Evolutionary conservation across 2,113 vertebrate species (phyloP).

Genomic region (Ophthalmolycus amberensis): DNA sequence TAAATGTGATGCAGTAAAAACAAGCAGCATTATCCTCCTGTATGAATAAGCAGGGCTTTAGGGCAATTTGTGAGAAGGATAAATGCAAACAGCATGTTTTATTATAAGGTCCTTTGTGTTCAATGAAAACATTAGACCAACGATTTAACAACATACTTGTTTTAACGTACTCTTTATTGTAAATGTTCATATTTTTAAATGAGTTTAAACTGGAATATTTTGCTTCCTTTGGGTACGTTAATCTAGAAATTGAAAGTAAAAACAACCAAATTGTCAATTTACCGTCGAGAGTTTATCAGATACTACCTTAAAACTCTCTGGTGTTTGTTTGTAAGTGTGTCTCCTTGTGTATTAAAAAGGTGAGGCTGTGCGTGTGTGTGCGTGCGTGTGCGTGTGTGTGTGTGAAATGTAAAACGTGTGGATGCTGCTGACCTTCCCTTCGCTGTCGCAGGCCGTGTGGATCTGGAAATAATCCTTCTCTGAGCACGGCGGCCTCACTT

Average conservation of each 20-base stretch:
- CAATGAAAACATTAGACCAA: background rate
- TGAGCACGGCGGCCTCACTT: slow-evolving; percentile 88
- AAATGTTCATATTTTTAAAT: too few relatives aligned
- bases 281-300: background rate
- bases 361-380: background rate
- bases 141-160: too few relatives aligned
- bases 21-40: background rate
- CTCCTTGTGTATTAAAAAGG: background rate
- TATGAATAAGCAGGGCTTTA: background rate
- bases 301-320: background rate
- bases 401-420: slow-evolving; percentile 12
- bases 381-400: background rate
- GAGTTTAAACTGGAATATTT: background rate
- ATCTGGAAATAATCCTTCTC: slow-evolving; percentile 95
- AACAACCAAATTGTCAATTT: background rate
- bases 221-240: background rate
- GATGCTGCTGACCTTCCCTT: slow-evolving; percentile 89
- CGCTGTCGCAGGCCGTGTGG: slow-evolving; percentile 91
- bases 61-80: background rate
- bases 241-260: background rate
- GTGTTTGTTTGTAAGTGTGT: background rate
- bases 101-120: background rate
- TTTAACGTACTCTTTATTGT: too few relatives aligned
- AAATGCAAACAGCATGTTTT: background rate
- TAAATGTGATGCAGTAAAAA: background rate